Percentiles rank a stretch among this genome's conserved stretches.
These are phyloP conservation scores for Antennarius striatus DNA, from an alignment of 2,113 vertebrate species.

Conservation along the genomic window DNA sequence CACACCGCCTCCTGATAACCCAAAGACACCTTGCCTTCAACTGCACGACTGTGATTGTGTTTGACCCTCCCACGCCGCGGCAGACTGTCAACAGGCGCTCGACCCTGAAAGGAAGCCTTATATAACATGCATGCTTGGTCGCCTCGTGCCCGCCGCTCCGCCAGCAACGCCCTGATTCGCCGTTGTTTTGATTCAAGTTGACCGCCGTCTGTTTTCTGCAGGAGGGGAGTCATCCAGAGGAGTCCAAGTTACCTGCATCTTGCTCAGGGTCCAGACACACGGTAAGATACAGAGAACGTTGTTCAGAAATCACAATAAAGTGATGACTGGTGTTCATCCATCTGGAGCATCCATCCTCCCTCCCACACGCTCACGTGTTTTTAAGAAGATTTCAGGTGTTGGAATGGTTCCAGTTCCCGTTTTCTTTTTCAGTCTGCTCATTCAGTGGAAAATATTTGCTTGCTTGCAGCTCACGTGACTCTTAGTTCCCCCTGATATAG, in stretches of 20 bases:
- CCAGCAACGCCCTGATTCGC: not conserved
- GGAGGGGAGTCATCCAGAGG: conserved; percentile 52
- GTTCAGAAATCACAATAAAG: conserved; percentile 7
- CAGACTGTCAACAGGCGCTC: conserved; percentile 18
- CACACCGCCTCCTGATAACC: not conserved
- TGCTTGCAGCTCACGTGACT: not conserved
- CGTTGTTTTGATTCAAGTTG: not conserved
- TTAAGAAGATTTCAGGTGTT: not conserved
- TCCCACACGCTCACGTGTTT: conserved; percentile 30
- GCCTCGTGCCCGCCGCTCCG: not conserved
- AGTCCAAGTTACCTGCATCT: conserved; percentile 27
- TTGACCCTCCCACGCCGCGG: conserved; percentile 5
- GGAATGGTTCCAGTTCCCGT: conserved; percentile 20
- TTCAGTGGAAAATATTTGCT: conserved; percentile 11
- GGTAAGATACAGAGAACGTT: conserved; percentile 35
- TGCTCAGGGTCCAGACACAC: conserved; percentile 48
- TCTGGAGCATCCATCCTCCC: conserved; percentile 1
- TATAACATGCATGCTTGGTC: conserved; percentile 12
- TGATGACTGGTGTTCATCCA: not conserved
- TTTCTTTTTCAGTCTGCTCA: conserved; percentile 4
- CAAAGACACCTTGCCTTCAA: not conserved
- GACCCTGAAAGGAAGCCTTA: conserved; percentile 21
- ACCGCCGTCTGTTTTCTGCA: conserved; percentile 23
- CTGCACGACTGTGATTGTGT: not conserved
- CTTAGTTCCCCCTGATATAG: not conserved